Conservation (phyloP, 2,113 vertebrate species). For the Myrmophylax atrothorax region DNA sequence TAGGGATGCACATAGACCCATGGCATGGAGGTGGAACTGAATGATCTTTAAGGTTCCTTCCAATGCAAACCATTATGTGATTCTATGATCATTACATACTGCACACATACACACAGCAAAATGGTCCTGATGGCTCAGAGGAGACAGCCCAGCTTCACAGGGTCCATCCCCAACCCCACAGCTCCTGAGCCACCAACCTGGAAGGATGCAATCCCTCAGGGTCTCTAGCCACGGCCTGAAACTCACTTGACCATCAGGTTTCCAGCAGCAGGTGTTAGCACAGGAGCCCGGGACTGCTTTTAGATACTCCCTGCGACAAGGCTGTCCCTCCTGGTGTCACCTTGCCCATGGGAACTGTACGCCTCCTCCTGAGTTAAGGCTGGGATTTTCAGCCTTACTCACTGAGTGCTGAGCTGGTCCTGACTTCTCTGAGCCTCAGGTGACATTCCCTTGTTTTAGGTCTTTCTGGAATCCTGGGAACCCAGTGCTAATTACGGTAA, state of each 20-base stretch:
- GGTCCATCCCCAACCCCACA: accelerated
- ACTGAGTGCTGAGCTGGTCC: background rate
- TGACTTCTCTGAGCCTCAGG: background rate
- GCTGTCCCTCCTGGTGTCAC: background rate
- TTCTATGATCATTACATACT: background rate
- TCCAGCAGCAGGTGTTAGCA: background rate
- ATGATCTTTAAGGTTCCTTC: background rate
- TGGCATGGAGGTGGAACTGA: accelerated
- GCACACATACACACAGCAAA: accelerated
- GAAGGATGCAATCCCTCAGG: background rate
- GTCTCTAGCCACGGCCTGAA: background rate
- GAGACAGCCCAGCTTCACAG: background rate
- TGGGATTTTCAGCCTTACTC: background rate
- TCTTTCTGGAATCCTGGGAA: background rate
- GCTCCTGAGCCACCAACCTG: background rate
- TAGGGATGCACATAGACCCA: accelerated
- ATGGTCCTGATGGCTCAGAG: accelerated
- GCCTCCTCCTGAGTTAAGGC: background rate
- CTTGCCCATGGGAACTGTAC: background rate
- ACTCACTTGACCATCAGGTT: background rate
- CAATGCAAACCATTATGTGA: background rate
- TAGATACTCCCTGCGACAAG: background rate
- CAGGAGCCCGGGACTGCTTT: background rate
- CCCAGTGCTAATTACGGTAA: background rate
- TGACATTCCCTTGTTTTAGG: background rate